These are phyloP conservation scores for Passer montanus DNA, from an alignment of 2,113 vertebrate species.

Conservation along the genomic window DNA sequence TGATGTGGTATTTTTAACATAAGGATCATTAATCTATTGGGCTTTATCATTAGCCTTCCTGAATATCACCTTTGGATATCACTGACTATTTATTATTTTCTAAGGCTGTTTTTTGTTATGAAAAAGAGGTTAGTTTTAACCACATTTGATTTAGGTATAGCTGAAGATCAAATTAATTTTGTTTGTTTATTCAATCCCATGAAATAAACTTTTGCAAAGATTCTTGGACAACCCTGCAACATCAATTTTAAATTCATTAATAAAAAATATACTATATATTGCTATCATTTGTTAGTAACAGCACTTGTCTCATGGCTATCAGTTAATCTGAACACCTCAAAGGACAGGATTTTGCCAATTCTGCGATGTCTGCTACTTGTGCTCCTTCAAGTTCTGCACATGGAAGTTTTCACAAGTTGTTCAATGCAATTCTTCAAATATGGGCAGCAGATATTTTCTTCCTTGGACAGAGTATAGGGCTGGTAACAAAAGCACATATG, in stretches of 20 bases:
- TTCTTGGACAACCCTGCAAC: background rate
- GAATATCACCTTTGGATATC: background rate
- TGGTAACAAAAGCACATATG: background rate
- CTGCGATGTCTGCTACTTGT: background rate
- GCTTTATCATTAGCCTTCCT: background rate
- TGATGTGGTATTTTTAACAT: background rate
- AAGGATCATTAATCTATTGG: background rate
- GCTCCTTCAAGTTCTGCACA: background rate
- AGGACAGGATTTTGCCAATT: background rate
- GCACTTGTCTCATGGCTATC: background rate
- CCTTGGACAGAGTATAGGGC: background rate
- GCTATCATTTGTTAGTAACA: background rate
- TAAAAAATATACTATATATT: background rate
- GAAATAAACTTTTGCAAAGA: background rate
- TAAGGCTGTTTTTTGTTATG: background rate
- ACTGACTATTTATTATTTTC: background rate
- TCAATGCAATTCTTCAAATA: background rate
- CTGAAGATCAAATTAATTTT: background rate
- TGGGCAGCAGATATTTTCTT: background rate
- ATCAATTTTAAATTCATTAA: background rate
- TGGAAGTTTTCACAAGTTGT: background rate
- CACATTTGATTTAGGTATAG: background rate
- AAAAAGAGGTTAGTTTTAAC: background rate
- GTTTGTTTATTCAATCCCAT: background rate
- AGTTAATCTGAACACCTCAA: background rate